Percentiles rank a stretch among this genome's conserved stretches.
These are phyloP conservation scores for Cylloceria caligata DNA, from an alignment of 2,888 invertebrate genomes.

Conservation along the genomic window DNA sequence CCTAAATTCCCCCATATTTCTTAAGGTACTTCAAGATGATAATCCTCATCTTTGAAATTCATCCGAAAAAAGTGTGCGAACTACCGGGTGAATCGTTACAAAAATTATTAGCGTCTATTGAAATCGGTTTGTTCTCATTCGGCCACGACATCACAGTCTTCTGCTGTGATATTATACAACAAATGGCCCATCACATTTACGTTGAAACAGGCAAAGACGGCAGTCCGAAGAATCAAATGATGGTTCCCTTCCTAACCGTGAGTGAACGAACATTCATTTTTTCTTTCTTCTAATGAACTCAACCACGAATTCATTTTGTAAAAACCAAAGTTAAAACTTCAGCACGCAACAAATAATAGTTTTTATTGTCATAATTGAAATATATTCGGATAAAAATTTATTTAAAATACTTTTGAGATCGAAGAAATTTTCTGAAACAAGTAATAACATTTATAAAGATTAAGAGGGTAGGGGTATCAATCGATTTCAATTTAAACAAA, in stretches of 20 bases:
- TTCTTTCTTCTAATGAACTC: too few relatives aligned
- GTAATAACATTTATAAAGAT: too few relatives aligned
- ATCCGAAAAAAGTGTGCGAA: constrained; percentile 87
- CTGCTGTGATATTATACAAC: constrained; percentile 87
- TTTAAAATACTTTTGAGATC: too few relatives aligned
- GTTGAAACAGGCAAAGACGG: constrained; percentile 76
- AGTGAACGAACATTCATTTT: constrained; percentile 55
- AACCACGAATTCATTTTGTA: too few relatives aligned
- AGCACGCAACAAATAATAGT: too few relatives aligned
- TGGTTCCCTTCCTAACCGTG: constrained; percentile 85
- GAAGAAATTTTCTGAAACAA: too few relatives aligned
- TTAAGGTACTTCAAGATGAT: constrained; percentile 87
- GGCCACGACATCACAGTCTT: constrained; percentile 86
- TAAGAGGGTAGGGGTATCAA: too few relatives aligned
- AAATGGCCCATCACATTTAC: constrained; percentile 85
- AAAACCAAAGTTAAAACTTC: background rate
- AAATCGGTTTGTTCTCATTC: constrained; percentile 87
- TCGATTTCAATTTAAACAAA: too few relatives aligned
- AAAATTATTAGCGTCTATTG: constrained; percentile 86
- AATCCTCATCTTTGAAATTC: constrained; percentile 88
- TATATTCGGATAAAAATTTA: too few relatives aligned
- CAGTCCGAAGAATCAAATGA: constrained; percentile 81
- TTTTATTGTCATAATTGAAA: too few relatives aligned
- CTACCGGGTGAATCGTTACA: constrained; percentile 86
- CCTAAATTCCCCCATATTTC: background rate